Conservation (phyloP, 2,888 invertebrate species). For the Lathronympha strigana region DNA sequence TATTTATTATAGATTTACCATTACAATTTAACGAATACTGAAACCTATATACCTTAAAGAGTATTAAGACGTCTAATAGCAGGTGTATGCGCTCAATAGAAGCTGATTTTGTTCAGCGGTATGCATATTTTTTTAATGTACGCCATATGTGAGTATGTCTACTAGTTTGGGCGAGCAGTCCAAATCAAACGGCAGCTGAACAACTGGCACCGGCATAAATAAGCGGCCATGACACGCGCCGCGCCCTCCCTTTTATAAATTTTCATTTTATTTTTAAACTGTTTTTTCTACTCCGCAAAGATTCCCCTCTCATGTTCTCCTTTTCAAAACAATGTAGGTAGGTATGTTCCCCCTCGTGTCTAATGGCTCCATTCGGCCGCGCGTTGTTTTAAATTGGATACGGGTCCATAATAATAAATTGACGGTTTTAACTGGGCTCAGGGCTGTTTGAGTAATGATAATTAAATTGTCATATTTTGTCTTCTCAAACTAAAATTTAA, state of each 20-base stretch:
- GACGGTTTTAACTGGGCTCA: slow-evolving; percentile 80
- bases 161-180: slow-evolving; percentile 55
- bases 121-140: slow-evolving; percentile 53
- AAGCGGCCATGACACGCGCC: slow-evolving; percentile 78
- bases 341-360: slow-evolving; percentile 52
- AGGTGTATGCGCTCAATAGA: slow-evolving; percentile 48
- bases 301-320: slow-evolving; percentile 75
- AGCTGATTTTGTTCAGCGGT: slow-evolving; percentile 46
- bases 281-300: slow-evolving; percentile 80
- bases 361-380: slow-evolving; percentile 75
- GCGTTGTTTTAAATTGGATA: slow-evolving; percentile 84
- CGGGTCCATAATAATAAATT: slow-evolving; percentile 83
- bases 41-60: no score
- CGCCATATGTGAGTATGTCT: slow-evolving; percentile 68
- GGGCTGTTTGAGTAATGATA: slow-evolving; percentile 77
- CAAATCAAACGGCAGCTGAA: slow-evolving; percentile 79
- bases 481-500: slow-evolving; percentile 15
- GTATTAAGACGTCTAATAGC: neutral
- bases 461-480: slow-evolving; percentile 71
- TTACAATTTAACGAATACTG: no score
- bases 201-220: slow-evolving; percentile 69
- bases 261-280: slow-evolving; percentile 84
- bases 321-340: slow-evolving; percentile 73
- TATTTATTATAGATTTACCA: no score
- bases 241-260: slow-evolving; percentile 80